Evolutionary conservation across 2,888 invertebrate genomes (phyloP), one percentile per base, ranked within the genome.

Genomic region (Peribatodes rhomboidaria): DNA sequence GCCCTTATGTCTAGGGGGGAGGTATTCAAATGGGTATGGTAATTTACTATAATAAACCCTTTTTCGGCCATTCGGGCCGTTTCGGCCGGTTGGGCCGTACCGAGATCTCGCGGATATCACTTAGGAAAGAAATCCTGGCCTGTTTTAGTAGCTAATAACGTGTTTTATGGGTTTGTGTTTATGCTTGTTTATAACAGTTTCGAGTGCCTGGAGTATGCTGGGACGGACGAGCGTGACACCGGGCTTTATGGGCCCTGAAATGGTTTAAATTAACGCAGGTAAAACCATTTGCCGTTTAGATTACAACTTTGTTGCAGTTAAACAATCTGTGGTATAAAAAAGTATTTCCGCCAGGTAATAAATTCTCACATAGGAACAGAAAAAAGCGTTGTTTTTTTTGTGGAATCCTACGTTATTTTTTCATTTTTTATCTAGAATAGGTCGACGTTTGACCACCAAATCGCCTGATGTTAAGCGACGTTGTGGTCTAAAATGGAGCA

Each of bases 41-140:
- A 60, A 65, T 65, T 65, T 41, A 52, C 56, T 49, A 61, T 54
- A 65, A 60, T 65, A 65, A 65, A 60, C 65, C 65, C 60, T 47
- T 65, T 65, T 61, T 46, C 50, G 50, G 50, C 47, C 52, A 6
- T 50, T 63, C 20, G 16, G 56, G 47, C 61, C 50, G 22, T 52
- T 63, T 31, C 11, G 50, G 31, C 37, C 52, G 52, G 27, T 57
- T 44, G 4, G 46, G 14, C 39, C 9, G 44, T 33, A 41, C 55
- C 37, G 39, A 58, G 55, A 65, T 60, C 49, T 44, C 50, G 37
- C 46, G 60, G 60, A 60, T 65, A 65, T 65, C 65, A 63, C 63
- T 63, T 58, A 52, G 14, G 27, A 61, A 53, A 60, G 50, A 63
- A 52, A 55, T 55, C 54, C 58, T 35, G 41, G 41, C 55, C 46